phyloP scores from a whole-genome alignment of 2,113 vertebrate genomes.

The Opisthocomus hoazin region DNA sequence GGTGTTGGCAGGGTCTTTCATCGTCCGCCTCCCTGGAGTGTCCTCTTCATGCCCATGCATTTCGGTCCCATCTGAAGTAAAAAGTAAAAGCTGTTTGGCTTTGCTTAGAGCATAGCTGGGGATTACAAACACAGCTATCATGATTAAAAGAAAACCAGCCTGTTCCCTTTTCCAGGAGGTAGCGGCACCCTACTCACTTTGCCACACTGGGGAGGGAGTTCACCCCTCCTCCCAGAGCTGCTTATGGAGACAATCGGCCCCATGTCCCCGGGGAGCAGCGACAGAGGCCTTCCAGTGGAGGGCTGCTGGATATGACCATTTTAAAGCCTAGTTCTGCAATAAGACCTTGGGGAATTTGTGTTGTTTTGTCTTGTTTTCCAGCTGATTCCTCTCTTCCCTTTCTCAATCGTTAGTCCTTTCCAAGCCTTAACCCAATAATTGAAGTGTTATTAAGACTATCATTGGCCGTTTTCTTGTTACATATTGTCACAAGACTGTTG shows the following conservation, averaged over 20 bases:
- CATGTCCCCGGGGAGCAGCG: background rate
- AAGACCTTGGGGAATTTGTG: background rate
- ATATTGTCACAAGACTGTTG: background rate
- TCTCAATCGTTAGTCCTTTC: background rate
- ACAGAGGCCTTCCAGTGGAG: background rate
- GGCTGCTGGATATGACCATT: background rate
- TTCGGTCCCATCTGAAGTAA: background rate
- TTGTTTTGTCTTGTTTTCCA: background rate
- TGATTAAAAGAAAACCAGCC: background rate
- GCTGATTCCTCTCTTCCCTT: background rate
- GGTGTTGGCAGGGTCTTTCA: background rate
- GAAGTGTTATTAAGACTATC: background rate
- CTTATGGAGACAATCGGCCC: fast-evolving
- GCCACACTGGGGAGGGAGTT: background rate
- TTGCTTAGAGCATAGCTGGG: background rate
- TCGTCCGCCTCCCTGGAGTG: background rate
- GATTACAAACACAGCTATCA: background rate
- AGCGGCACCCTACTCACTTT: background rate
- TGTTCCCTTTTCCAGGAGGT: background rate
- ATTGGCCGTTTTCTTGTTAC: background rate
- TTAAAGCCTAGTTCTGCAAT: background rate
- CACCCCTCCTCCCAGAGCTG: background rate
- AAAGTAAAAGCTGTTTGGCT: background rate
- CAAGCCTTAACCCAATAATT: background rate
- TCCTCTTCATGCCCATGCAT: background rate